phyloP scores from a whole-genome alignment of 2,888 invertebrate species.

The Agonum fuliginosum region DNA sequence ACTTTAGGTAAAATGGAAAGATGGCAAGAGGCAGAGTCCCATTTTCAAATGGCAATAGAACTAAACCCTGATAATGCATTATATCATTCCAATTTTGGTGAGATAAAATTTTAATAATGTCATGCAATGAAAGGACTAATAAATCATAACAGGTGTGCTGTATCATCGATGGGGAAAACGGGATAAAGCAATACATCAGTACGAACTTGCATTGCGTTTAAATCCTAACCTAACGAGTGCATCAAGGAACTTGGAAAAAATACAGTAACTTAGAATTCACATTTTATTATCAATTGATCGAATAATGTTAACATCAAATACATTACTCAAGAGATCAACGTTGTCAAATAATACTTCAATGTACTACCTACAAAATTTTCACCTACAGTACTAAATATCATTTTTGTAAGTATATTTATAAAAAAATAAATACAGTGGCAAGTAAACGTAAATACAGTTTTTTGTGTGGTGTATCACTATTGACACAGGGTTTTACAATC shows the following conservation, averaged over 20 bases:
- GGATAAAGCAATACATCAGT: slow-evolving; percentile 83
- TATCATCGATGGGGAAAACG: slow-evolving; percentile 93
- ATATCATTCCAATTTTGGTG: slow-evolving; percentile 93
- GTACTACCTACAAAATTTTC: slow-evolving; percentile 45
- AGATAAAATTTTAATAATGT: slow-evolving; percentile 63
- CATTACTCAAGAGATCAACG: slow-evolving; percentile 55
- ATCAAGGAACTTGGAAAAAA: slow-evolving; percentile 80
- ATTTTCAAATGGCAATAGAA: slow-evolving; percentile 86
- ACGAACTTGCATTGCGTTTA: slow-evolving; percentile 83
- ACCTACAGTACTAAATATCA: slow-evolving; percentile 51
- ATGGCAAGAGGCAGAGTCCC: slow-evolving; percentile 86
- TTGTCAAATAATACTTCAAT: slow-evolving; percentile 55
- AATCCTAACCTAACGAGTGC: slow-evolving; percentile 83
- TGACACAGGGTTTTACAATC: slow-evolving; percentile 51
- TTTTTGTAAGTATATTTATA: slow-evolving; percentile 57
- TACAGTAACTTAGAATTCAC: slow-evolving; percentile 65
- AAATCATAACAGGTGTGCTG: slow-evolving; percentile 82
- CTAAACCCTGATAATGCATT: slow-evolving; percentile 83
- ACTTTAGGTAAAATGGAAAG: slow-evolving; percentile 88
- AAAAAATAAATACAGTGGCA: slow-evolving; percentile 60
- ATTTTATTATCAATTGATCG: slow-evolving; percentile 54
- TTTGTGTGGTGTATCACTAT: slow-evolving; percentile 55
- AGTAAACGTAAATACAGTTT: slow-evolving; percentile 59
- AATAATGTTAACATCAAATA: slow-evolving; percentile 51
- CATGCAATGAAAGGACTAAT: neutral